Evolutionary conservation across 23 tunicate species (phyloP).

Genomic region (Phallusia fumigata): DNA sequence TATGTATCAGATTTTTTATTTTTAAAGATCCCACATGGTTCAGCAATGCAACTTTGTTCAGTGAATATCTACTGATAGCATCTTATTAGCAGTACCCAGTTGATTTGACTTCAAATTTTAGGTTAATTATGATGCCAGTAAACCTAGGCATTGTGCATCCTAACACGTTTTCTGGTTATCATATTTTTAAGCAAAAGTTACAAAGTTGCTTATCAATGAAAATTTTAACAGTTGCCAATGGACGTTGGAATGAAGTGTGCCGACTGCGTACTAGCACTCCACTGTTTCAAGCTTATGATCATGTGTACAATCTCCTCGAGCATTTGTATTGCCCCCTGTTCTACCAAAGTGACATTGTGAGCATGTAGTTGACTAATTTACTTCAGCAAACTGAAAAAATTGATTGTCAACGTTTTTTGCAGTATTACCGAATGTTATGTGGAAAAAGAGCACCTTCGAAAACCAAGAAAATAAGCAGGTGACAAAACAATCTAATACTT

Average conservation of each 20-base stretch:
- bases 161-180: no score
- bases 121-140: no score
- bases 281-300: slow-evolving; percentile 84
- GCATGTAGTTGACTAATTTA: slow-evolving; percentile 5
- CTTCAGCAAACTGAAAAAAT: no score
- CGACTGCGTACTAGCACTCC: slow-evolving; percentile 79
- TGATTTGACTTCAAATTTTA: no score
- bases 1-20: no score
- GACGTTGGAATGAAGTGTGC: slow-evolving; percentile 53
- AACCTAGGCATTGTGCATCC: no score
- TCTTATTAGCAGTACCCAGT: no score
- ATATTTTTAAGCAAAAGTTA: no score
- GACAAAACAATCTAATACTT: no score
- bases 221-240: slow-evolving; percentile 51
- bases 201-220: not conserved
- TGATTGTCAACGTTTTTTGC: slow-evolving; percentile 5
- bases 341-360: slow-evolving; percentile 83
- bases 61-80: no score
- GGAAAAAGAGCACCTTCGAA: slow-evolving; percentile 56
- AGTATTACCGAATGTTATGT: slow-evolving; percentile 91
- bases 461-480: slow-evolving; percentile 13
- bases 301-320: slow-evolving; percentile 83
- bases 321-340: slow-evolving; percentile 85
- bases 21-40: no score
- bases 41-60: no score